Evolutionary conservation across 2,888 invertebrate genomes (phyloP).

Genomic region (Zaprionus lineosus): DNA sequence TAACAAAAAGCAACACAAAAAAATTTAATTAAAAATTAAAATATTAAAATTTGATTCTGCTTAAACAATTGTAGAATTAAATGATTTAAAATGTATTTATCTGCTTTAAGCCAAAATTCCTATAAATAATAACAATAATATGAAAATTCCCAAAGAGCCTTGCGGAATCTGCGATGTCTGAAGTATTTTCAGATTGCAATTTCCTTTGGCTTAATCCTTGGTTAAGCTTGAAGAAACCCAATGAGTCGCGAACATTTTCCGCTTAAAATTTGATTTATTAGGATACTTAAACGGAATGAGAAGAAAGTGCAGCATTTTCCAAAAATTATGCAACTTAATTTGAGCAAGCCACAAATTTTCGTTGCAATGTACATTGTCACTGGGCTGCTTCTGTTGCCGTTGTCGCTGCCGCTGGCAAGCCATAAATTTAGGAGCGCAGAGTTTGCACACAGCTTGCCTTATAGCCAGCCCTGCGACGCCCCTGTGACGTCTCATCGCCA

Average conservation of each 20-base stretch:
- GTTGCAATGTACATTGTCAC: slow-evolving; percentile 59
- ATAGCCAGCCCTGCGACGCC: too few relatives aligned
- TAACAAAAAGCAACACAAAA: too few relatives aligned
- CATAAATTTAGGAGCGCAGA: slow-evolving; percentile 52
- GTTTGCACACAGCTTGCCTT: too few relatives aligned
- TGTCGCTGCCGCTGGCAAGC: slow-evolving; percentile 50
- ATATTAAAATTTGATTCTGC: too few relatives aligned
- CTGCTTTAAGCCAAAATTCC: too few relatives aligned
- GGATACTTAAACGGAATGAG: slow-evolving; percentile 29
- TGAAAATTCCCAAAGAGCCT: too few relatives aligned
- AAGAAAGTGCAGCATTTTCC: slow-evolving; percentile 30
- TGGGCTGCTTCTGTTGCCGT: slow-evolving; percentile 31
- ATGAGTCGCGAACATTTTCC: slow-evolving; percentile 24
- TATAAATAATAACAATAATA: too few relatives aligned
- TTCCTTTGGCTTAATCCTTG: background rate
- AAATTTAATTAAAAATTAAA: too few relatives aligned
- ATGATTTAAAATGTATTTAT: too few relatives aligned
- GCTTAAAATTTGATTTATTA: slow-evolving; percentile 54
- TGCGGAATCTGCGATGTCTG: too few relatives aligned
- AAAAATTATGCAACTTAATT: slow-evolving; percentile 62
- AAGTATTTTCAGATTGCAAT: background rate
- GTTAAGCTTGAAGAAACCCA: slow-evolving; percentile 16
- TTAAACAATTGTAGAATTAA: too few relatives aligned
- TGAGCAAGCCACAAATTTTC: slow-evolving; percentile 57
- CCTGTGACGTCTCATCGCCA: too few relatives aligned